These are phyloP conservation scores for Elmis aenea DNA, from an alignment of 2,888 invertebrate genomes.

Conservation along the genomic window DNA sequence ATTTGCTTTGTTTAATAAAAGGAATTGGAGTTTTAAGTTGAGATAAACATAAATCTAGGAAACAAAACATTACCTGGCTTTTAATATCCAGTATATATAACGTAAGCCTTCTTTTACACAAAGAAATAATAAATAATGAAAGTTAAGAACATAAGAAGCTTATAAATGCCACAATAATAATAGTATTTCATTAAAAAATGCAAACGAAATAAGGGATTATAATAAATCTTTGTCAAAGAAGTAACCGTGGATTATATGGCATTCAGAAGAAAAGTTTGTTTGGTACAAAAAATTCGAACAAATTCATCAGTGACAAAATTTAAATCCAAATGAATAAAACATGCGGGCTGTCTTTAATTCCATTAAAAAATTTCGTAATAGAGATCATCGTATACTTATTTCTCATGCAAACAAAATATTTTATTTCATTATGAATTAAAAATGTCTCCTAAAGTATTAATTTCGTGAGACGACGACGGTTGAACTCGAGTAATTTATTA, in stretches of 20 bases:
- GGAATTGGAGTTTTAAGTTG: too few species aligned
- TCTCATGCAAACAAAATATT: constrained; percentile 16
- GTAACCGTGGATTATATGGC: constrained; percentile 27
- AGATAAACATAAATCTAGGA: too few species aligned
- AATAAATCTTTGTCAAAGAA: constrained; percentile 26
- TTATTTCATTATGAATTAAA: constrained; percentile 18
- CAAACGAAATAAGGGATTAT: constrained; percentile 20
- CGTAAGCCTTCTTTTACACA: constrained; percentile 1
- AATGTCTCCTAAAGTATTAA: constrained; percentile 18
- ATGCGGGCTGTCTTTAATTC: constrained; percentile 18
- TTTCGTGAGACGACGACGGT: constrained; percentile 11
- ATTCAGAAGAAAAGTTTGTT: constrained; percentile 23
- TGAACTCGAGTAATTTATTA: constrained; percentile 16
- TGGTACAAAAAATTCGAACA: constrained; percentile 24
- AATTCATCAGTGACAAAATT: constrained; percentile 25
- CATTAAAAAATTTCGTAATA: constrained; percentile 14
- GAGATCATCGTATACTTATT: constrained; percentile 6
- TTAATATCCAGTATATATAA: constrained; percentile 5
- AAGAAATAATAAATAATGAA: constrained; percentile 11
- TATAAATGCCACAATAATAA: constrained; percentile 25
- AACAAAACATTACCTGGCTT: too few species aligned
- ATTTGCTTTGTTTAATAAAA: constrained; percentile 1
- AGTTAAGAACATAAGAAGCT: constrained; percentile 20
- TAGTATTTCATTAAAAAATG: constrained; percentile 22
- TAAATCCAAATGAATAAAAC: constrained; percentile 22